These are phyloP conservation scores for Fistularia tabacaria DNA, from an alignment of 2,797 vertebrate genomes.

Conservation along the genomic window DNA sequence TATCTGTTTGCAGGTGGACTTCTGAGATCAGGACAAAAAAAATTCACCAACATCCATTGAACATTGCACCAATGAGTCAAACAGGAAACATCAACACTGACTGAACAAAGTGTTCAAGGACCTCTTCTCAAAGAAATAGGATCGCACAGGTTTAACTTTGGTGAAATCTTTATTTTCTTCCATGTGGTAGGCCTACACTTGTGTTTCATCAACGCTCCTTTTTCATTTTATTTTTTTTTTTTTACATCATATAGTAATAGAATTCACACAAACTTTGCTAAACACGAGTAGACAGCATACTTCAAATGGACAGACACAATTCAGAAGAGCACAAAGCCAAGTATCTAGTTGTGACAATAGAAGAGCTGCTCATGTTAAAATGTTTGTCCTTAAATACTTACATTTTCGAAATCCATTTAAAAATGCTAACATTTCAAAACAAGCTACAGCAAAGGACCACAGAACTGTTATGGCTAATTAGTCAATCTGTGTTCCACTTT, in stretches of 20 bases:
- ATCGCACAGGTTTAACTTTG: slow-evolving; percentile 41
- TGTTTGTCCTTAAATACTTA: slow-evolving; percentile 64
- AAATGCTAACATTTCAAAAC: slow-evolving; percentile 64
- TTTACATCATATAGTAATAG: slow-evolving; percentile 87
- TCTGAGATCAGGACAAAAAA: too few species aligned
- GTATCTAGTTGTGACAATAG: slow-evolving; percentile 80
- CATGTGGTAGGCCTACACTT: slow-evolving; percentile 83
- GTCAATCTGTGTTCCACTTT: slow-evolving; percentile 44
- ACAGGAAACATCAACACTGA: background rate
- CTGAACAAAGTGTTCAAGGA: background rate
- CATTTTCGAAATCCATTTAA: slow-evolving; percentile 55
- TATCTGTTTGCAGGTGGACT: too few species aligned
- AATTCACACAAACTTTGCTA: slow-evolving; percentile 89
- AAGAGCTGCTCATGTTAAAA: slow-evolving; percentile 71
- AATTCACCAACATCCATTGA: too few species aligned
- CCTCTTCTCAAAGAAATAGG: too few species aligned
- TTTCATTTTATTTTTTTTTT: slow-evolving; percentile 75
- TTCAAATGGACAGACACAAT: slow-evolving; percentile 84
- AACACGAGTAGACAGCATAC: slow-evolving; percentile 91
- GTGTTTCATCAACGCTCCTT: slow-evolving; percentile 76
- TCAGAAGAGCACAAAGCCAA: slow-evolving; percentile 84
- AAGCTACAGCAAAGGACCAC: slow-evolving; percentile 63
- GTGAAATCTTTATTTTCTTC: slow-evolving; percentile 88
- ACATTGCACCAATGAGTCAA: too few species aligned
- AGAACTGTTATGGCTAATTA: slow-evolving; percentile 66